Conservation (phyloP, 1,140 invertebrate genomes). For the Halesus radiatus region DNA sequence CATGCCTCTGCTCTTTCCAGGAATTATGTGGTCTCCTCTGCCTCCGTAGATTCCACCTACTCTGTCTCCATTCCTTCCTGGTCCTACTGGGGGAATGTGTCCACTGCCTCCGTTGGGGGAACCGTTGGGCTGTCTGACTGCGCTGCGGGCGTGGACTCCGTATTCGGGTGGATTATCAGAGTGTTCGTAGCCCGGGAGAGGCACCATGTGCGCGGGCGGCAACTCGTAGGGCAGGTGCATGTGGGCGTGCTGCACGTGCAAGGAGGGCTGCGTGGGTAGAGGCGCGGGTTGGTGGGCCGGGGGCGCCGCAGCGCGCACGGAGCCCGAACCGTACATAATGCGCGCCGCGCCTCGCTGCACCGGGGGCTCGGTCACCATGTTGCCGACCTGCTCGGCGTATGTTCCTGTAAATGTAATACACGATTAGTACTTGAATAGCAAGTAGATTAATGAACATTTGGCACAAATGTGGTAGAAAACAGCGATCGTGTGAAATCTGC, state of each 20-base stretch:
- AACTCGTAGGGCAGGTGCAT: neutral
- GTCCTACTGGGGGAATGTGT: conserved; percentile 45
- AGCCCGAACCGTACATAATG: conserved; percentile 73
- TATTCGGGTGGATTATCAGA: conserved; percentile 32
- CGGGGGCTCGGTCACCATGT: conserved; percentile 50
- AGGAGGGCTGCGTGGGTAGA: neutral
- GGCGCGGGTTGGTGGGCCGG: neutral
- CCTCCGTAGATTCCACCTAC: conserved; percentile 42
- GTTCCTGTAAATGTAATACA: conserved; percentile 7
- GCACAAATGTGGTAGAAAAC: too few relatives aligned
- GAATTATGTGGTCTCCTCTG: conserved; percentile 45
- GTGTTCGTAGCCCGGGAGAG: conserved; percentile 38
- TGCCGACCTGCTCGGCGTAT: conserved; percentile 30
- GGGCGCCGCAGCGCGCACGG: conserved; percentile 60
- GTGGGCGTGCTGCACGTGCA: too few relatives aligned
- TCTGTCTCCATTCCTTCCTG: conserved; percentile 34
- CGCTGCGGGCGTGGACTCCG: conserved; percentile 39
- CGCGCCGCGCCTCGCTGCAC: conserved; percentile 71
- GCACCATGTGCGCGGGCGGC: conserved; percentile 3
- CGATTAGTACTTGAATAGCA: too few relatives aligned
- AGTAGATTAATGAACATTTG: too few relatives aligned
- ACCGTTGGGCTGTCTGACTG: conserved; percentile 35
- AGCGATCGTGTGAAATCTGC: too few relatives aligned
- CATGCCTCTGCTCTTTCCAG: conserved; percentile 41
- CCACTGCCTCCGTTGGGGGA: conserved; percentile 49